A percentile compares a stretch with the other conserved stretches of the same genome.
These are phyloP conservation scores for Cryptosula pallasiana DNA, from an alignment of 2,888 invertebrate species.

Conservation along the genomic window DNA sequence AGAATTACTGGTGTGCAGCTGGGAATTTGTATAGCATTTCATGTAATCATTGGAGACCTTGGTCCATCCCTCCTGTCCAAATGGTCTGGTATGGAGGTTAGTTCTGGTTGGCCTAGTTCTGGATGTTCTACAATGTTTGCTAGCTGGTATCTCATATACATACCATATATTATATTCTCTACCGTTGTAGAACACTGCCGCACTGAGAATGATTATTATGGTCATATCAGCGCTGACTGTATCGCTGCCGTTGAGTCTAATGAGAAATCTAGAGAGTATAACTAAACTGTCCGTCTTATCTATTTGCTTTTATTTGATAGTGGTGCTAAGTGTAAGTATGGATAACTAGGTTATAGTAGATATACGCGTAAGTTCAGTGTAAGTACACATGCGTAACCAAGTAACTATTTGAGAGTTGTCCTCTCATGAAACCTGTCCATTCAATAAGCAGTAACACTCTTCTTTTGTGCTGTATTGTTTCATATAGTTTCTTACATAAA, in stretches of 20 bases:
- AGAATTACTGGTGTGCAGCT: constrained; percentile 86
- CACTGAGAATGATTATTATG: constrained; percentile 43
- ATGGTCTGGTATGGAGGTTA: constrained; percentile 64
- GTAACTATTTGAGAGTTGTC: no score
- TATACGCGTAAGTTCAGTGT: no score
- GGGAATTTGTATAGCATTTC: constrained; percentile 91
- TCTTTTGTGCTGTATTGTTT: no score
- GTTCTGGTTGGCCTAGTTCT: background rate
- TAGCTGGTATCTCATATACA: constrained; percentile 29
- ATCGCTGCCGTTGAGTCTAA: constrained; percentile 79
- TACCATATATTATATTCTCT: background rate
- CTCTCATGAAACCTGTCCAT: no score
- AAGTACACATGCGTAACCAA: no score
- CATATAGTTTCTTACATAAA: no score
- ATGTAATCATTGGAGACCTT: constrained; percentile 95
- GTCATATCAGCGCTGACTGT: constrained; percentile 58
- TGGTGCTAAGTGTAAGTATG: constrained; percentile 73
- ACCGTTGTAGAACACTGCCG: constrained; percentile 42
- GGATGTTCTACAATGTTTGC: constrained; percentile 28
- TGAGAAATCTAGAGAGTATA: constrained; percentile 83
- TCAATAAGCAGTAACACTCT: no score
- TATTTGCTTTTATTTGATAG: constrained; percentile 81
- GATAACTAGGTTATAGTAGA: no score
- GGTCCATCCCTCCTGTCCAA: constrained; percentile 85
- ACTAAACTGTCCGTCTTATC: constrained; percentile 82